Base-by-base conservation (phyloP, 2,797 vertebrate species). In the Cottoperca gobio region DNA sequence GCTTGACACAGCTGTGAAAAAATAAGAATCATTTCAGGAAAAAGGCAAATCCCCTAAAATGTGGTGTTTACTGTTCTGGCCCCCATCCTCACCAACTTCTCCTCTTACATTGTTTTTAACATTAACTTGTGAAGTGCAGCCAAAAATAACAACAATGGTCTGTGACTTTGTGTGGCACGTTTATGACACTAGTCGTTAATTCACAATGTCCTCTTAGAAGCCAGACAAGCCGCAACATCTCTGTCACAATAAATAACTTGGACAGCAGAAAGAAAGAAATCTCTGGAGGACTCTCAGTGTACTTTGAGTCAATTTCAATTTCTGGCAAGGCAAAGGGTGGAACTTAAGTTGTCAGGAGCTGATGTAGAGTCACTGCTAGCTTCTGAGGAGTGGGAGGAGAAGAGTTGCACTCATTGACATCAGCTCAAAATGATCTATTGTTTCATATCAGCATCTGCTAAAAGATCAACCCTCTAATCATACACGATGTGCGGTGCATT, bases 161-260 rank as follows among this genome's bases (percentile, higher is more conserved):
- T 78, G 10, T 62, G 9, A 17, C 28, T 73, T 66, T 39, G 43
- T 48, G 21, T 43, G 37, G 9, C 26, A 35, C 39, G n/a, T 82
- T 84, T 61, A 58, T 1, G 54, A 64, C 69, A 74, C 8, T 58
- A 62, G 28, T 42, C 61, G 75, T 72, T 78, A 19, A 79, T 77
- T 68, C 77, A 26, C 24, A 58, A 5, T 39, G 33, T 58, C 57
- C 31, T 78, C 59, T 78, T 35, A 23, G 28, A 52, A 72, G 50
- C 65, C 55, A 39, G 55, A 60, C 43, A 43, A 46, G 65, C 64
- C 67, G 66, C 61, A 68, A 65, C 81, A 65, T 83, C 61, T 77
- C 55, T 55, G 66, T 81, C 82, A 68, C 43, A 62, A 75, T 85
- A 71, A 85, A 72, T 67, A 72, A 79, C n/a, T 75, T 21, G 14